A percentile compares a stretch with the other conserved stretches of the same genome.
These are phyloP conservation scores for Pyrgus malvae DNA, from an alignment of 2,888 invertebrate genomes.

Conservation along the genomic window DNA sequence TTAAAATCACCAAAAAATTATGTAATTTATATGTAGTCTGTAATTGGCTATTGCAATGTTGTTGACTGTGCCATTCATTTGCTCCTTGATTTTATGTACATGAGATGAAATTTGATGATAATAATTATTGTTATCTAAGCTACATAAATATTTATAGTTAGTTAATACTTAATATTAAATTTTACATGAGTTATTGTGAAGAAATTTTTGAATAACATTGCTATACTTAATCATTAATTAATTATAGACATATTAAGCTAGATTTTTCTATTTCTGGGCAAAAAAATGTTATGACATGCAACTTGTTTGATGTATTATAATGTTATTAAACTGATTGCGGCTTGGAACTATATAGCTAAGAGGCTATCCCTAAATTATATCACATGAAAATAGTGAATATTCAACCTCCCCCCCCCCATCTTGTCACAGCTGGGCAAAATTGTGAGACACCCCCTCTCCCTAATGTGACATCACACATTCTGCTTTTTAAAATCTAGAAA, in stretches of 20 bases:
- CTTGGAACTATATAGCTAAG: no score
- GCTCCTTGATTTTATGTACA: background rate
- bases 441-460: no score
- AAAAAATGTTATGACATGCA: slow-evolving; percentile 13
- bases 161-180: slow-evolving; percentile 8
- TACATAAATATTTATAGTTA: slow-evolving; percentile 10
- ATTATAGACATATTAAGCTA: background rate
- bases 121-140: slow-evolving; percentile 11
- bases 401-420: no score
- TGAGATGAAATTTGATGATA: slow-evolving; percentile 13
- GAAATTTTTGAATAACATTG: slow-evolving; percentile 7
- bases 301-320: background rate
- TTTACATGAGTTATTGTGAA: background rate
- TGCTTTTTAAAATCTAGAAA: no score
- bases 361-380: no score
- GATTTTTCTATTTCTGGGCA: background rate
- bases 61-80: background rate
- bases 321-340: background rate
- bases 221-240: background rate
- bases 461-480: no score
- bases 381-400: no score
- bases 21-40: slow-evolving; percentile 12
- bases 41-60: slow-evolving; percentile 19
- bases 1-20: slow-evolving; percentile 12
- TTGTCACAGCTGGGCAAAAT: no score